Conservation (phyloP, 1,140 invertebrate species). For the Theocolax elegans region DNA sequence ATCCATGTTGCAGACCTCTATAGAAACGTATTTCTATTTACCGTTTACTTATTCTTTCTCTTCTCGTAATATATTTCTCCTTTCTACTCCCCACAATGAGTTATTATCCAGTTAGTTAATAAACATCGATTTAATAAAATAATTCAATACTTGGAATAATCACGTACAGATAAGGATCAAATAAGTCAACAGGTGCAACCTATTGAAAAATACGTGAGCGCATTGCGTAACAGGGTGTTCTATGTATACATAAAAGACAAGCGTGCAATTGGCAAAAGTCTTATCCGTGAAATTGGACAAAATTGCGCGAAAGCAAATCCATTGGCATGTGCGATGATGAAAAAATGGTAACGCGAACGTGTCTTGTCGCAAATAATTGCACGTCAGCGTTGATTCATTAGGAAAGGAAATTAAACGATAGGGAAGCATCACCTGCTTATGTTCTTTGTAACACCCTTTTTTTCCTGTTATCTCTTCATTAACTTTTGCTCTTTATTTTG, state of each 20-base stretch:
- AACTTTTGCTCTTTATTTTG: slow-evolving; percentile 22
- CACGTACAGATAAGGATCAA: slow-evolving; percentile 9
- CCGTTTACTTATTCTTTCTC: no score
- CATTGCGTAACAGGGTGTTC: no score
- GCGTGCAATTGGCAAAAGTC: not conserved
- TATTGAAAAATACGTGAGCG: no score
- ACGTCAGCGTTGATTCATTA: slow-evolving; percentile 64
- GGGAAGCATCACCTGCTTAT: slow-evolving; percentile 9
- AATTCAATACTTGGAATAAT: slow-evolving; percentile 35
- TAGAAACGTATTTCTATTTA: no score
- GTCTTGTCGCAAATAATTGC: slow-evolving; percentile 51
- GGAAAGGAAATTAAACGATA: slow-evolving; percentile 34
- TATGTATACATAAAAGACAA: not conserved
- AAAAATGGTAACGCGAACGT: not conserved
- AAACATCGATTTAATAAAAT: not conserved
- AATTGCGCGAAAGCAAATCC: slow-evolving; percentile 47
- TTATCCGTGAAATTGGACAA: slow-evolving; percentile 6
- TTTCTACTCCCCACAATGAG: no score
- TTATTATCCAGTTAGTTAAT: slow-evolving; percentile 31
- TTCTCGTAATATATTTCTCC: no score
- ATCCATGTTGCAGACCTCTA: no score
- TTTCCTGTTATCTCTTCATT: slow-evolving; percentile 46
- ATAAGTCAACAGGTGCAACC: not conserved
- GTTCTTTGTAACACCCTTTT: slow-evolving; percentile 37
- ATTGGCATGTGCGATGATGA: slow-evolving; percentile 10